These are phyloP conservation scores for Rana temporaria DNA, from an alignment of 2,113 vertebrate species.

Conservation along the genomic window DNA sequence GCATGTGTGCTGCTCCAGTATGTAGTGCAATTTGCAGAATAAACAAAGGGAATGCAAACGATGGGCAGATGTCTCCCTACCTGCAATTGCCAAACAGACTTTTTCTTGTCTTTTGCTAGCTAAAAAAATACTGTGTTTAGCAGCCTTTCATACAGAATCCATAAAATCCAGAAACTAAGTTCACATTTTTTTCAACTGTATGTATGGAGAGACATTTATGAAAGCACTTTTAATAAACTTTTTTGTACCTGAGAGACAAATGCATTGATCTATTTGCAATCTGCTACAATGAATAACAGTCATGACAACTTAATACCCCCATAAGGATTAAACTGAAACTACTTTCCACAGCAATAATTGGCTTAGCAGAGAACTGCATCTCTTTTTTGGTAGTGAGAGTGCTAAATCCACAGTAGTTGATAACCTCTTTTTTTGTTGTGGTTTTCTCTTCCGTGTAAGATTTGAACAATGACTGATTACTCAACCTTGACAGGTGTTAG, in stretches of 20 bases:
- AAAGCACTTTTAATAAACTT: too few species aligned
- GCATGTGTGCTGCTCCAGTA: too few species aligned
- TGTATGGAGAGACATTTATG: too few species aligned
- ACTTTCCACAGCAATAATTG: slow-evolving; percentile 67
- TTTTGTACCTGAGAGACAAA: slow-evolving; percentile 1
- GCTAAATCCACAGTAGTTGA: slow-evolving; percentile 62
- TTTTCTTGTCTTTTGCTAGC: too few species aligned
- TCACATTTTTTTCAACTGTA: too few species aligned
- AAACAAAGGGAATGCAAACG: too few species aligned
- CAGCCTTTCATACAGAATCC: too few species aligned
- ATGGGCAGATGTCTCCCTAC: too few species aligned
- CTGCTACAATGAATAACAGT: slow-evolving; percentile 27
- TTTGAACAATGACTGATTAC: slow-evolving; percentile 68
- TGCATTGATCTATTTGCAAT: not conserved
- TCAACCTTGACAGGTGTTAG: slow-evolving; percentile 69
- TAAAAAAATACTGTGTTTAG: too few species aligned
- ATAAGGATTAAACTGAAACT: slow-evolving; percentile 32
- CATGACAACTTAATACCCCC: slow-evolving; percentile 17
- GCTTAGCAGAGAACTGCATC: slow-evolving; percentile 63
- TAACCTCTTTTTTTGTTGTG: slow-evolving; percentile 60
- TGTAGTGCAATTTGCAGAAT: too few species aligned
- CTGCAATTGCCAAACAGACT: too few species aligned
- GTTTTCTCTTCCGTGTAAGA: slow-evolving; percentile 64
- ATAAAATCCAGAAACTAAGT: too few species aligned
- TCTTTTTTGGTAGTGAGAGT: slow-evolving; percentile 35